phyloP scores from a whole-genome alignment of 2,797 vertebrate genomes.

The Myiotriccus ornatus region DNA sequence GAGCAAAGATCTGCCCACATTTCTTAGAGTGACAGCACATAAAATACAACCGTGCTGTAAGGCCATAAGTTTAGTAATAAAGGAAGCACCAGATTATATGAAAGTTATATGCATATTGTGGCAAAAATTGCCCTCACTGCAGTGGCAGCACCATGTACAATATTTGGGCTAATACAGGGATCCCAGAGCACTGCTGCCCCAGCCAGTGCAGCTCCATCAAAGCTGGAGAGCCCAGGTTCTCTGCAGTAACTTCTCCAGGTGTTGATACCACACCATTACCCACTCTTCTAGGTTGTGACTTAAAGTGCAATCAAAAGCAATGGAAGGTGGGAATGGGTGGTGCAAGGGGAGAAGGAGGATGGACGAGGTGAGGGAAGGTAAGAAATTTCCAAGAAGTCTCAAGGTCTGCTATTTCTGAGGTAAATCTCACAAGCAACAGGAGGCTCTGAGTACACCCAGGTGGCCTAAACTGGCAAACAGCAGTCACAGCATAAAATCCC shows the following conservation, averaged over 20 bases:
- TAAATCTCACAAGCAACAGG: background rate
- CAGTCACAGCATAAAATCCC: background rate
- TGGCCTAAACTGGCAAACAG: background rate
- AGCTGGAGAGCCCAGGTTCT: background rate
- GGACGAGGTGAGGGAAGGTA: background rate
- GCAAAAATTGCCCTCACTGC: background rate
- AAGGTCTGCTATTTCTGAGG: background rate
- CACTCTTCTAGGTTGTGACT: background rate
- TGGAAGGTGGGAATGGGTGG: background rate
- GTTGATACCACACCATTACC: background rate
- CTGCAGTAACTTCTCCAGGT: background rate
- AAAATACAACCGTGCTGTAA: background rate
- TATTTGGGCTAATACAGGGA: background rate
- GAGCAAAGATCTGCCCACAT: background rate
- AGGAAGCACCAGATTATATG: background rate
- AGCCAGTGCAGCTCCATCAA: background rate
- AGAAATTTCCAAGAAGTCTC: background rate
- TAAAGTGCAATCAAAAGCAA: background rate
- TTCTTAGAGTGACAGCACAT: background rate
- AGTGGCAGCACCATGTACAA: background rate
- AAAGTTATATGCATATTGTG: background rate
- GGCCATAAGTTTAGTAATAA: background rate
- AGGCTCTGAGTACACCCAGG: background rate
- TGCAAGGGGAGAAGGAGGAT: background rate
- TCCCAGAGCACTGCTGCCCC: background rate